Percentiles rank a stretch among this genome's conserved stretches.
phyloP scores from a whole-genome alignment of 2,113 vertebrate genomes.

The Maccullochella peelii region DNA sequence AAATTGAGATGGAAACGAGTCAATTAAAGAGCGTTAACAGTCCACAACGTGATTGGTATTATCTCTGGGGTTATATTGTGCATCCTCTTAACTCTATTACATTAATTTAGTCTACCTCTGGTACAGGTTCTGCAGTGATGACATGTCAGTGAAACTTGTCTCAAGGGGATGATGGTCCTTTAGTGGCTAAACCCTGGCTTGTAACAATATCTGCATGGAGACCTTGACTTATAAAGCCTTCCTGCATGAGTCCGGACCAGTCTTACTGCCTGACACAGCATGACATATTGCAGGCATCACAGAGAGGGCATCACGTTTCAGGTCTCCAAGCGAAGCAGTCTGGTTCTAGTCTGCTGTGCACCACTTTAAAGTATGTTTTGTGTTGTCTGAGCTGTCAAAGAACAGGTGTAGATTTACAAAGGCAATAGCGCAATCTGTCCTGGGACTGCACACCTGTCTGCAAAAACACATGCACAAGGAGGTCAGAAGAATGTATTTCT shows the following conservation, averaged over 20 bases:
- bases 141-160: conserved; percentile 9
- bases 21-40: neutral
- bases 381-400: conserved; percentile 68
- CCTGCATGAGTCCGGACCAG: conserved; percentile 20
- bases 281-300: conserved; percentile 65
- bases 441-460: conserved; percentile 65
- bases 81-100: neutral
- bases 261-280: conserved; percentile 54
- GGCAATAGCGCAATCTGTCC: conserved; percentile 51
- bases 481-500: neutral
- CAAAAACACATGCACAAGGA: conserved; percentile 32
- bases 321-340: conserved; percentile 37
- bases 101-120: neutral
- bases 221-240: conserved; percentile 35
- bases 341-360: conserved; percentile 55
- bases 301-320: conserved; percentile 65
- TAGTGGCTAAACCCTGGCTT: conserved; percentile 3
- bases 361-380: conserved; percentile 68
- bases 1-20: neutral
- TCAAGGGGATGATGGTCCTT: conserved; percentile 11
- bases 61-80: neutral
- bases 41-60: neutral
- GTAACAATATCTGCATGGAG: conserved; percentile 54
- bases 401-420: conserved; percentile 69
- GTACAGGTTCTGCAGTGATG: neutral